Evolutionary conservation across 2,888 invertebrate genomes (phyloP).

Genomic region (Torymus texanus): DNA sequence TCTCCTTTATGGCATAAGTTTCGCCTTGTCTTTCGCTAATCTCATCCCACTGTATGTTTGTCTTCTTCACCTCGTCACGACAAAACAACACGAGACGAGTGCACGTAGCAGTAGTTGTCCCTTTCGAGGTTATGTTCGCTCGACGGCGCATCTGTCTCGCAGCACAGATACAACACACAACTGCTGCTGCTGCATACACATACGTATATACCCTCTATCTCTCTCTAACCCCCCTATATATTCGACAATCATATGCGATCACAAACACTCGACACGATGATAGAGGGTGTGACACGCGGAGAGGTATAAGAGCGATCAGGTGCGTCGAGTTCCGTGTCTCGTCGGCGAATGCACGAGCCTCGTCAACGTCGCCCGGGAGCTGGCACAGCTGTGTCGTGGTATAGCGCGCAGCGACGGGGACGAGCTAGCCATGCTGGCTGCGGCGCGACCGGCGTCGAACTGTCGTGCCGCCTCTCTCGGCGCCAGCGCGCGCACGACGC

Average conservation of each 20-base stretch:
- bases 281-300: background rate
- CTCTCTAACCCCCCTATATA: too few species aligned
- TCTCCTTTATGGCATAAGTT: too few species aligned
- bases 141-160: constrained; percentile 18
- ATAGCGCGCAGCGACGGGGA: constrained; percentile 2
- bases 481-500: constrained; percentile 42
- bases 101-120: background rate
- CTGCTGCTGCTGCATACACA: background rate
- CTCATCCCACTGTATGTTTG: too few species aligned
- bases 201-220: too few species aligned
- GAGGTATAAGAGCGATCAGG: constrained; percentile 11
- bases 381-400: constrained; percentile 3
- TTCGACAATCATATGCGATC: too few species aligned
- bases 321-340: constrained; percentile 38
- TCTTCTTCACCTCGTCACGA: background rate
- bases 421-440: constrained; percentile 67
- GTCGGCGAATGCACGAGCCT: constrained; percentile 42
- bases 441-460: constrained; percentile 74
- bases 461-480: constrained; percentile 55
- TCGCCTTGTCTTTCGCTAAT: background rate
- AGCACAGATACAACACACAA: background rate
- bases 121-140: constrained; percentile 44
- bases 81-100: background rate
- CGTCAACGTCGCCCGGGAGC: constrained; percentile 33
- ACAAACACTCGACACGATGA: background rate